Conservation (phyloP, 2,888 invertebrate species). For the Hololepta plana region DNA sequence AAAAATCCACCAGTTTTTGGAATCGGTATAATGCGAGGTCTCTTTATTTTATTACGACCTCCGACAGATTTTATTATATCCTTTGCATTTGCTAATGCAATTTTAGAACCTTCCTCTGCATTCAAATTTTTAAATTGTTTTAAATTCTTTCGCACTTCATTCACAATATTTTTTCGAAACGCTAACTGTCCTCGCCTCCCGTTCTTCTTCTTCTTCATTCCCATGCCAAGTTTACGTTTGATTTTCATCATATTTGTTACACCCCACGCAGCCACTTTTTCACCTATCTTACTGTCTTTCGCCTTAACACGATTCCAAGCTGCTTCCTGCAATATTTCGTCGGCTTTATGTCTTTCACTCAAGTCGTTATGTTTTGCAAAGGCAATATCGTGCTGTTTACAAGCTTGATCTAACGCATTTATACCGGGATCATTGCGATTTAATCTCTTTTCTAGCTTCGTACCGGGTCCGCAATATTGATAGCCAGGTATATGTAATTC, state of each 20-base stretch:
- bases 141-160: background rate
- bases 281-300: conserved; percentile 15
- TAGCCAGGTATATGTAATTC: conserved; percentile 13
- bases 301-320: conserved; percentile 16
- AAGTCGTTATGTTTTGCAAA: conserved; percentile 12
- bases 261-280: conserved; percentile 16
- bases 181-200: conserved; percentile 4
- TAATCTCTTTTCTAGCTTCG: conserved; percentile 14
- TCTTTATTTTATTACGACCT: conserved; percentile 7
- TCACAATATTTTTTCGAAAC: background rate
- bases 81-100: conserved; percentile 6
- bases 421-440: conserved; percentile 18
- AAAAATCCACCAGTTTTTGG: conserved; percentile 19
- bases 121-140: background rate
- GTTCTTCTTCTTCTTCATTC: conserved; percentile 6
- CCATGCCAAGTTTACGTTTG: conserved; percentile 16
- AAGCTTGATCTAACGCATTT: conserved; percentile 17
- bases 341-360: conserved; percentile 17
- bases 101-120: conserved; percentile 4
- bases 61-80: conserved; percentile 4
- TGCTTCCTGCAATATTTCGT: conserved; percentile 17
- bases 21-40: conserved; percentile 17
- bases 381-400: conserved; percentile 19
- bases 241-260: conserved; percentile 17
- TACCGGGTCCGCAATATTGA: conserved; percentile 14